Conservation (phyloP, 2,888 invertebrate genomes). For the Troglohyphantes excavatus region DNA sequence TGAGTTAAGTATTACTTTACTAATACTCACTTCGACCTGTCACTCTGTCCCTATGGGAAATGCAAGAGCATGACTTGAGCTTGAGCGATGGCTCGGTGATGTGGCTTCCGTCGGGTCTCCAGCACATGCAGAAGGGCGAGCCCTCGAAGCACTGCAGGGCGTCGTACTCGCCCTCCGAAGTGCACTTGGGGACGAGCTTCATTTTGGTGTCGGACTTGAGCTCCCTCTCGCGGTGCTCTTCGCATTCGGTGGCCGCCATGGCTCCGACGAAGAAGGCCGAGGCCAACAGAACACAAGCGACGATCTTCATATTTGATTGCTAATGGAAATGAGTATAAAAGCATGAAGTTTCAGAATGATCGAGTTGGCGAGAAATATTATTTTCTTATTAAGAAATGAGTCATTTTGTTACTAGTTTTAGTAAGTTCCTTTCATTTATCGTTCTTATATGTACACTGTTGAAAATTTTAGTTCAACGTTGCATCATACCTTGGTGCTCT, state of each 20-base stretch:
- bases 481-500: too few species aligned
- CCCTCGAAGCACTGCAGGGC: slow-evolving; percentile 62
- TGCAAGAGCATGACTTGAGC: slow-evolving; percentile 55
- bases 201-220: slow-evolving; percentile 45
- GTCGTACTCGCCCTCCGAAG: slow-evolving; percentile 64
- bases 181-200: slow-evolving; percentile 67
- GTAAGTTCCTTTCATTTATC: too few species aligned
- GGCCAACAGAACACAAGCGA: background rate
- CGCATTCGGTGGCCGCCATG: slow-evolving; percentile 44
- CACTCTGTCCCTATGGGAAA: slow-evolving; percentile 49
- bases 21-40: slow-evolving; percentile 31
- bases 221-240: slow-evolving; percentile 49
- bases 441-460: too few species aligned
- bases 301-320: too few species aligned
- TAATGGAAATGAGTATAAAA: too few species aligned
- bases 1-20: too few species aligned
- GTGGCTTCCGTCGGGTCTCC: slow-evolving; percentile 61
- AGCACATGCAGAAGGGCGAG: slow-evolving; percentile 71
- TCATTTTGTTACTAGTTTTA: too few species aligned
- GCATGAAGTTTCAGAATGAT: too few species aligned
- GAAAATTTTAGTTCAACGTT: too few species aligned
- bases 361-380: too few species aligned
- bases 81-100: slow-evolving; percentile 58
- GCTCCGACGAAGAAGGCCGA: background rate
- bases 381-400: too few species aligned